These are phyloP conservation scores for Pterocles orientalis DNA, from an alignment of 2,113 vertebrate species.

Conservation along the genomic window DNA sequence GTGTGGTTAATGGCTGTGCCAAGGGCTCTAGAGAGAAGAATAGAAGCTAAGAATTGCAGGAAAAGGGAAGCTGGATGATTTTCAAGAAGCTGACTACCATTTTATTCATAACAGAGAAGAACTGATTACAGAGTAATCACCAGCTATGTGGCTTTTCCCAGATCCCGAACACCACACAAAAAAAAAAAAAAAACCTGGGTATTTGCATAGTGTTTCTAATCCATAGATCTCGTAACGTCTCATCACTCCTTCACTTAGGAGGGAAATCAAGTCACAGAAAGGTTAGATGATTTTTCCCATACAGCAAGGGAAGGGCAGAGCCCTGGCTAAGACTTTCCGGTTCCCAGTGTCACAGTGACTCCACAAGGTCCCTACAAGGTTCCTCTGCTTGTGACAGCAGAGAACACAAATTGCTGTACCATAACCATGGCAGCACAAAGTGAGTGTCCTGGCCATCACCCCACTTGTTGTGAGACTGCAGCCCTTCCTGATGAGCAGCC, in stretches of 20 bases:
- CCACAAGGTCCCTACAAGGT: background rate
- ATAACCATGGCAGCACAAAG: background rate
- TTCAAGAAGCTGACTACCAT: slow-evolving; percentile 38
- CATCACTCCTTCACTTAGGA: background rate
- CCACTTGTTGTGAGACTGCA: background rate
- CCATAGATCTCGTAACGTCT: background rate
- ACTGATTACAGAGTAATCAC: slow-evolving; percentile 1
- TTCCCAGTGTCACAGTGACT: background rate
- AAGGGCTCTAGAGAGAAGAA: slow-evolving; percentile 23
- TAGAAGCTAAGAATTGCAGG: slow-evolving; percentile 28
- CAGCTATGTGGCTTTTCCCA: background rate
- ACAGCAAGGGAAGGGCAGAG: background rate
- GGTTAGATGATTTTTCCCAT: background rate
- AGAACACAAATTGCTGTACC: background rate
- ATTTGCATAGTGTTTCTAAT: background rate
- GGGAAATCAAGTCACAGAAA: background rate
- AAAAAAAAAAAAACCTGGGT: background rate
- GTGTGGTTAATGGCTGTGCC: slow-evolving; percentile 28
- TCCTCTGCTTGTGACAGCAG: background rate
- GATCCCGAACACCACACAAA: background rate
- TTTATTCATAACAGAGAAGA: slow-evolving; percentile 23
- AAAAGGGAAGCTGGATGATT: slow-evolving; percentile 57
- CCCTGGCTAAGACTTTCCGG: background rate
- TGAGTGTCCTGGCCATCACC: background rate
- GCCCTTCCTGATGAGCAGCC: background rate